Percentiles rank a stretch among this genome's conserved stretches.
phyloP scores from a whole-genome alignment of 1,140 invertebrate genomes.

The Saccostrea cuccullata region DNA sequence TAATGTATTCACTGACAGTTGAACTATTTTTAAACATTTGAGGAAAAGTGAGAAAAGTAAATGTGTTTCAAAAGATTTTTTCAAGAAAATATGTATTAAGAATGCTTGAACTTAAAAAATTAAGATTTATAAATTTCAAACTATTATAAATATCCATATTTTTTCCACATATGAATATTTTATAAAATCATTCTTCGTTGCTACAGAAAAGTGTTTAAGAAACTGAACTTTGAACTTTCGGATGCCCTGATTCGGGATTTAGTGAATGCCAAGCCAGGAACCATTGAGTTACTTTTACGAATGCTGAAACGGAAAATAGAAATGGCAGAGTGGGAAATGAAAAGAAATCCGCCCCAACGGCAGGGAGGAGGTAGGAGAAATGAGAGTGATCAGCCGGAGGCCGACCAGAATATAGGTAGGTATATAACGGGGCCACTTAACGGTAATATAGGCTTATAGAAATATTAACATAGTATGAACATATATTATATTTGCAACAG shows the following conservation, averaged over 20 bases:
- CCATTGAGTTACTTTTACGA: conserved; percentile 71
- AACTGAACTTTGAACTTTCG: conserved; percentile 70
- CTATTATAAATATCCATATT: too few relatives aligned
- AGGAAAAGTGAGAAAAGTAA: too few relatives aligned
- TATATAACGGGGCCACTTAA: neutral
- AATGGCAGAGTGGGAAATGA: conserved; percentile 52
- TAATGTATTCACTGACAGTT: too few relatives aligned
- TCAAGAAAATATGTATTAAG: too few relatives aligned
- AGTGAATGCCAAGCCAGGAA: conserved; percentile 60
- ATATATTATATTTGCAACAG: too few relatives aligned
- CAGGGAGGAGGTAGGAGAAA: neutral
- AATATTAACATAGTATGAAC: too few relatives aligned
- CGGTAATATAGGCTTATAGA: too few relatives aligned
- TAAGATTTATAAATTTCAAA: too few relatives aligned
- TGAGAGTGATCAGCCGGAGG: conserved; percentile 66
- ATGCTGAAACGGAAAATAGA: conserved; percentile 72
- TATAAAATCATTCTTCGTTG: neutral
- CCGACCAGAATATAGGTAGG: conserved; percentile 62
- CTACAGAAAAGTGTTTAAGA: conserved; percentile 74
- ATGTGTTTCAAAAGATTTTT: too few relatives aligned
- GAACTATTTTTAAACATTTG: too few relatives aligned
- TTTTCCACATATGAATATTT: too few relatives aligned
- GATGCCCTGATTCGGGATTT: conserved; percentile 73
- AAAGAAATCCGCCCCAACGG: neutral
- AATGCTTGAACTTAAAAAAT: too few relatives aligned